Evolutionary conservation across 2,888 invertebrate species (phyloP), one percentile per base, ranked within the genome.

Genomic region (Melanchra persicariae): DNA sequence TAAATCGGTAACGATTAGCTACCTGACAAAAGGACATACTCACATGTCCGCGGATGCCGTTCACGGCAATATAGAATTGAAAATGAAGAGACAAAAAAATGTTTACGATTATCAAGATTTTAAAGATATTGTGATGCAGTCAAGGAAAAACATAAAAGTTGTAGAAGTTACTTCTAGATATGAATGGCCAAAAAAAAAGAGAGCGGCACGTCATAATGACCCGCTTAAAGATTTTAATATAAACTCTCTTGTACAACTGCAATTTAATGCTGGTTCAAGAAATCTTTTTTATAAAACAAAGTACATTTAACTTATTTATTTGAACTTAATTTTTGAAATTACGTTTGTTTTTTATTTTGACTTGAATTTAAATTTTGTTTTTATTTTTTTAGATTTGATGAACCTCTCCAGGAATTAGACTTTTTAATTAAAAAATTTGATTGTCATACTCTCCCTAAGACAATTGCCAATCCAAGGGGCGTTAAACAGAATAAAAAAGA

Each of bases 21-120:
- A 74, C 43, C 12, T 78, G 24, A 74, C 74, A 45, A 78, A 78
- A 62, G 74, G 78, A 8, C 78, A 78, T 61, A 78, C 78, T 26
- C 78, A 78, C 65, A 78, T 78, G 71, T 71, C 69, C 51, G 77
- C 71, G 45, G 74, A 74, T 66, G 65, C 60, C 19, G 74, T 78
- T 45, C 74, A 79, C 54, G 73, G 70, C 45, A 76, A 79, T 59
- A 79, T 75, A 37, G 78, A 75, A 75, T 37, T 60, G 63, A 72
- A 79, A 73, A 75, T 79, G 70, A 79, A 34, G 49, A 67, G 61
- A 19, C 73, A 73, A 62, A 70, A 49, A 2, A 63, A 66, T 66
- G 34, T 79, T 30, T 76, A 70, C 22, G 70, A 76, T 69, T 74
- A 61, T 55, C 72, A 72, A 65, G 74, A 78, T 72, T 78, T 78